Percentiles rank a stretch among this genome's conserved stretches.
These are phyloP conservation scores for Tipula lateralis DNA, from an alignment of 2,888 invertebrate genomes.

Conservation along the genomic window DNA sequence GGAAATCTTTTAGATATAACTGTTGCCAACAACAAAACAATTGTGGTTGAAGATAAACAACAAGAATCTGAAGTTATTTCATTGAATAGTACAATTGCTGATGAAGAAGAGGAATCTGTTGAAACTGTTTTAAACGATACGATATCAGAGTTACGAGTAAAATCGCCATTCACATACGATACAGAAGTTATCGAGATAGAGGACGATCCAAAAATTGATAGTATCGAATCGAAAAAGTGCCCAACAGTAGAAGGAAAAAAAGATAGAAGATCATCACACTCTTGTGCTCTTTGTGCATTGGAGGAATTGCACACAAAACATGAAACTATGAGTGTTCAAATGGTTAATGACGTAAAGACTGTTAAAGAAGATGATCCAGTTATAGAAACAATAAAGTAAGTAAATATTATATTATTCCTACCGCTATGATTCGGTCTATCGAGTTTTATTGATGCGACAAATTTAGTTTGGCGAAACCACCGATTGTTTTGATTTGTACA, in stretches of 20 bases:
- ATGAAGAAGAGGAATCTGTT: background rate
- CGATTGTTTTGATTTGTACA: background rate
- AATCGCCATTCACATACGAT: background rate
- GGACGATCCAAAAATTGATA: background rate
- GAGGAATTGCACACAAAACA: background rate
- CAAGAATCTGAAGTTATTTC: background rate
- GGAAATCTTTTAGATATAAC: background rate
- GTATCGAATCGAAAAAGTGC: background rate
- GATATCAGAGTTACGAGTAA: background rate
- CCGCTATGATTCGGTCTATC: background rate
- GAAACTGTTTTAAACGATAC: background rate
- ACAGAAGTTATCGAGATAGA: background rate
- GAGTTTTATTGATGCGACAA: conserved; percentile 3
- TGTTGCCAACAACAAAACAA: background rate
- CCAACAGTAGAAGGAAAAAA: background rate
- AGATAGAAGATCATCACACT: background rate
- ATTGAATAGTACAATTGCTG: background rate
- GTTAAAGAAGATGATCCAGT: conserved; percentile 1
- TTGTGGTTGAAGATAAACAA: background rate
- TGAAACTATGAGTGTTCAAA: background rate
- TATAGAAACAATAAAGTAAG: conserved; percentile 1
- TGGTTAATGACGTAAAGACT: background rate
- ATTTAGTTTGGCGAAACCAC: background rate
- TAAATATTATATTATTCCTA: background rate
- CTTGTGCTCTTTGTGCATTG: background rate